These are phyloP conservation scores for Sebastes taczanowskii DNA, from an alignment of 2,797 vertebrate genomes.

Conservation along the genomic window DNA sequence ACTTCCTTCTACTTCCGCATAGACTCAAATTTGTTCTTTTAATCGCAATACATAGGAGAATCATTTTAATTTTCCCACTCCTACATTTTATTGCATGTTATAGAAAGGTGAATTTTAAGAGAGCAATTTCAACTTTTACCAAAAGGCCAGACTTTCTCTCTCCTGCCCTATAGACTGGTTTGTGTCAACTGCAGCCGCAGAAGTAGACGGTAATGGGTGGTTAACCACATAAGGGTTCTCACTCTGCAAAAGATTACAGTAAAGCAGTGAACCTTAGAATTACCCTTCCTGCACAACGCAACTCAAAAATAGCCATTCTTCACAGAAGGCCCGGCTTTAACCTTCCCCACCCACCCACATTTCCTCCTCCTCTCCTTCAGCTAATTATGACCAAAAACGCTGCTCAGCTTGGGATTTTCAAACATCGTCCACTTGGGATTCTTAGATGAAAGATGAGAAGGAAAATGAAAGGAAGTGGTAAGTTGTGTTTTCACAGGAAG, in stretches of 20 bases:
- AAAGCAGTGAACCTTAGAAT: slow-evolving; percentile 22
- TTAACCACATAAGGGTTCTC: slow-evolving; percentile 46
- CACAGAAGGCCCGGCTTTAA: slow-evolving; percentile 30
- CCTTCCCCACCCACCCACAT: slow-evolving; percentile 21
- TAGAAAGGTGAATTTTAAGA: not conserved
- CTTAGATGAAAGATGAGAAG: slow-evolving; percentile 53
- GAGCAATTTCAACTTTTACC: not conserved
- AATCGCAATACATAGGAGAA: too few relatives aligned
- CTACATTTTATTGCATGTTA: not conserved
- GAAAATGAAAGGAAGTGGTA: slow-evolving; percentile 59
- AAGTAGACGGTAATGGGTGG: slow-evolving; percentile 17
- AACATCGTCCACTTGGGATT: slow-evolving; percentile 37
- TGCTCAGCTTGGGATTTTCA: slow-evolving; percentile 8
- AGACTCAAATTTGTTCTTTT: too few relatives aligned
- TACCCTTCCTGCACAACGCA: slow-evolving; percentile 7
- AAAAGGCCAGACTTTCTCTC: not conserved
- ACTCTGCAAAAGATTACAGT: slow-evolving; percentile 39
- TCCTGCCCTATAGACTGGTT: not conserved
- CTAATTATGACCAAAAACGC: slow-evolving; percentile 17
- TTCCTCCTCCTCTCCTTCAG: slow-evolving; percentile 16
- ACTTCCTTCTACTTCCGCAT: too few relatives aligned
- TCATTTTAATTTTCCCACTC: too few relatives aligned
- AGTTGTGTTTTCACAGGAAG: slow-evolving; percentile 68
- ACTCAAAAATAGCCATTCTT: slow-evolving; percentile 33
- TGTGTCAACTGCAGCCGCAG: slow-evolving; percentile 19